These are phyloP conservation scores for Heliconius hortense DNA, from an alignment of 2,888 invertebrate genomes.

Conservation along the genomic window DNA sequence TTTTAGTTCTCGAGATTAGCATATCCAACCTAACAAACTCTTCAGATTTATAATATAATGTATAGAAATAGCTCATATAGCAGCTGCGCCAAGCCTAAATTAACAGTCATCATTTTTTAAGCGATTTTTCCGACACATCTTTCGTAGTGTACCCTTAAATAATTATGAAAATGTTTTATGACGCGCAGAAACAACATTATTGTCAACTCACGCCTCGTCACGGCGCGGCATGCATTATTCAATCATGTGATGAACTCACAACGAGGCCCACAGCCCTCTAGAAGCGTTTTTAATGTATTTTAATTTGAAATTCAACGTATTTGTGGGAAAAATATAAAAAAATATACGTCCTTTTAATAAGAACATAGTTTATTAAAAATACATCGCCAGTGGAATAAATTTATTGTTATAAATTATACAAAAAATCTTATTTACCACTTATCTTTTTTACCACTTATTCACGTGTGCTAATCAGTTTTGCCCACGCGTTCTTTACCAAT, in stretches of 20 bases:
- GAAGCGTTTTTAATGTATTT: not conserved
- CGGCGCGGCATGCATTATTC: slow-evolving; percentile 27
- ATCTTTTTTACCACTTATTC: too few relatives aligned
- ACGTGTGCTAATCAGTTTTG: too few relatives aligned
- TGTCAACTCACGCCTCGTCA: slow-evolving; percentile 25
- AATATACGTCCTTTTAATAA: too few relatives aligned
- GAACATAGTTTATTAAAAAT: too few relatives aligned
- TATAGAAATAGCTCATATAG: not conserved
- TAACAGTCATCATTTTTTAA: not conserved
- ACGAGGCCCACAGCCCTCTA: not conserved
- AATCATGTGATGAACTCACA: slow-evolving; percentile 19
- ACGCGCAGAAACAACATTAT: slow-evolving; percentile 19
- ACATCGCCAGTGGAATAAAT: too few relatives aligned
- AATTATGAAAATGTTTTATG: slow-evolving; percentile 2
- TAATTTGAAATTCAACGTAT: not conserved
- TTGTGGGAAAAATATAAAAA: not conserved
- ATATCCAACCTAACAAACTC: too few relatives aligned
- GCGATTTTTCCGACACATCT: not conserved
- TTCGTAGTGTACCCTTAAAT: not conserved
- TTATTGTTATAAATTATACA: too few relatives aligned
- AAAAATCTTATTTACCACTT: too few relatives aligned
- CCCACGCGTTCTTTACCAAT: too few relatives aligned
- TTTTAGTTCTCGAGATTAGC: too few relatives aligned
- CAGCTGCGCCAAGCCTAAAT: not conserved
- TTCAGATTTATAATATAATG: not conserved